A percentile compares a stretch with the other conserved stretches of the same genome.
Evolutionary conservation across 2,888 invertebrate species (phyloP).

Genomic region (Esperia sulphurella): DNA sequence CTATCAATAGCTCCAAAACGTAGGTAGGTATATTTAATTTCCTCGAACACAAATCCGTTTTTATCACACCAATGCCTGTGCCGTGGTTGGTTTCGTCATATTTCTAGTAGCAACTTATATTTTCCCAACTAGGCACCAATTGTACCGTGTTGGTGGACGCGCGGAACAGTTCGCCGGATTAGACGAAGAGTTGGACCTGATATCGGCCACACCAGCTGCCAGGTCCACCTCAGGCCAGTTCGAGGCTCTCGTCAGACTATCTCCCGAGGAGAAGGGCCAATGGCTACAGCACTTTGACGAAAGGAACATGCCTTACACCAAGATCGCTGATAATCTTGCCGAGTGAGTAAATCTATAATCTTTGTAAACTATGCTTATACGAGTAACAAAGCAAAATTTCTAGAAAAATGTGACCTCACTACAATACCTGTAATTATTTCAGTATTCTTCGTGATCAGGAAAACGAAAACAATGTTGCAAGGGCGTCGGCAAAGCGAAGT

Average conservation of each 20-base stretch:
- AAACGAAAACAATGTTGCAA: constrained; percentile 30
- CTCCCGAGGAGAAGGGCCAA: constrained; percentile 49
- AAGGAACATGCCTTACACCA: constrained; percentile 41
- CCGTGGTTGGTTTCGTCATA: no score
- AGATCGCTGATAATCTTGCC: constrained; percentile 57
- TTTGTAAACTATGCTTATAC: background rate
- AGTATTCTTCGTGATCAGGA: constrained; percentile 61
- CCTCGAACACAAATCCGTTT: no score
- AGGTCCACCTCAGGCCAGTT: constrained; percentile 41
- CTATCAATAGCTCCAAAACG: no score
- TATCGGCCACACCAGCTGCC: constrained; percentile 44
- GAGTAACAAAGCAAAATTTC: background rate
- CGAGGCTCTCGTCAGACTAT: constrained; percentile 51
- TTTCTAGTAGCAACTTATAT: background rate
- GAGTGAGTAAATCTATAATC: constrained; percentile 36
- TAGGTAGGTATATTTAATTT: no score
- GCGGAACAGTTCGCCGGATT: constrained; percentile 37
- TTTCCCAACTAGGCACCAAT: constrained; percentile 42
- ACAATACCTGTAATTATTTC: constrained; percentile 10
- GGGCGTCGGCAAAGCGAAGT: constrained; percentile 32
- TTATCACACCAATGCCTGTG: no score
- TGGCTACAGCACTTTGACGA: constrained; percentile 54
- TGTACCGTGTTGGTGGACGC: constrained; percentile 51
- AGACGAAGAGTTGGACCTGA: constrained; percentile 47
- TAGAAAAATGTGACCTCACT: background rate